Conservation (phyloP, 2,888 invertebrate genomes). For the Imbricaverruca yamaguchii region DNA sequence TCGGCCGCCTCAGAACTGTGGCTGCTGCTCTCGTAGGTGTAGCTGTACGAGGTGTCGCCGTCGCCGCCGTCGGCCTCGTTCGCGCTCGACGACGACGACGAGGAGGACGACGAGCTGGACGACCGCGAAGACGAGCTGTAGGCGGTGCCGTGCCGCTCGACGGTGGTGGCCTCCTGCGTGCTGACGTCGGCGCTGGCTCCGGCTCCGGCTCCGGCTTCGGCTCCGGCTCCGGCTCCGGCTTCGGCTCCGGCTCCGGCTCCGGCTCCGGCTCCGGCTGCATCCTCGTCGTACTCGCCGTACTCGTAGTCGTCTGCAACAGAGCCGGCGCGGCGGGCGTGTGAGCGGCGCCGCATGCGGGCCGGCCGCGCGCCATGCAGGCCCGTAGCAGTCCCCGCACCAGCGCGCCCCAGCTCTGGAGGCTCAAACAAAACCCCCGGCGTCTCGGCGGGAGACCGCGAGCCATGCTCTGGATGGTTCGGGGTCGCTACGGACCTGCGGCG, state of each 20-base stretch:
- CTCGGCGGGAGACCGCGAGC: too few relatives aligned
- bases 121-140: too few relatives aligned
- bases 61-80: neutral
- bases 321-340: neutral
- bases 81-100: too few relatives aligned
- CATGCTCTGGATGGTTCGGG: too few relatives aligned
- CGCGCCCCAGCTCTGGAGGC: neutral
- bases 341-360: neutral
- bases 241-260: neutral
- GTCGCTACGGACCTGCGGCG: too few relatives aligned
- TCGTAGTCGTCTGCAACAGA: neutral
- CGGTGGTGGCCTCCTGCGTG: too few relatives aligned
- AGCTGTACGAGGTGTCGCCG: neutral
- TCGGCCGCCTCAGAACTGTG: neutral
- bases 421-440: too few relatives aligned
- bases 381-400: neutral
- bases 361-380: neutral
- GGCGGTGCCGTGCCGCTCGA: neutral
- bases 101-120: too few relatives aligned
- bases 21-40: constrained; percentile 10
- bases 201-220: neutral
- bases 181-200: neutral
- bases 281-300: neutral
- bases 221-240: neutral
- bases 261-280: neutral